Percentiles rank a stretch among this genome's conserved stretches.
Conservation (phyloP, 2,888 invertebrate species). For the Shargacucullia verbasci region DNA sequence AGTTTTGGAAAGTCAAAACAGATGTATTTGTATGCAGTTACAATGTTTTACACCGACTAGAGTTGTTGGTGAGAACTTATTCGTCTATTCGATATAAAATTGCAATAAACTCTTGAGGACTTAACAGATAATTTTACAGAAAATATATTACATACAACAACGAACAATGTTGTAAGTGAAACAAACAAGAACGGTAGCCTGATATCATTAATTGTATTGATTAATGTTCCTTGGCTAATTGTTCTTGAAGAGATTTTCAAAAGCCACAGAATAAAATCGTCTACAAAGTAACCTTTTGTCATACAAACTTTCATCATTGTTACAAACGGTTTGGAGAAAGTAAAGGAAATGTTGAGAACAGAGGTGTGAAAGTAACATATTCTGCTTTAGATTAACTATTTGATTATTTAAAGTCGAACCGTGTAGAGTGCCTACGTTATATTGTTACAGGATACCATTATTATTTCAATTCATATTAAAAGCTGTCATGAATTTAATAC, state of each 20-base stretch:
- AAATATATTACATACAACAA: background rate
- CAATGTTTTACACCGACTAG: slow-evolving; percentile 14
- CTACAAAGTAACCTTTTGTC: slow-evolving; percentile 51
- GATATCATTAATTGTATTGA: slow-evolving; percentile 13
- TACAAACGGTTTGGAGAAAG: slow-evolving; percentile 71
- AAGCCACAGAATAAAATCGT: slow-evolving; percentile 30
- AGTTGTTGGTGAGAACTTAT: slow-evolving; percentile 4
- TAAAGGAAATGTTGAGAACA: slow-evolving; percentile 75
- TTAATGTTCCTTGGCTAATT: slow-evolving; percentile 27
- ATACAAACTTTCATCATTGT: slow-evolving; percentile 72
- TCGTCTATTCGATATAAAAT: too few species aligned
- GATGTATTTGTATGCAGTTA: slow-evolving; percentile 43
- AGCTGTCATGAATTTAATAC: too few species aligned
- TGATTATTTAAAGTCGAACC: slow-evolving; percentile 43
- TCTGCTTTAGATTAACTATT: slow-evolving; percentile 60
- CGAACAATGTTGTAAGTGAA: background rate
- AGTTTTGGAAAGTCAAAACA: slow-evolving; percentile 36
- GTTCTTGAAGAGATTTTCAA: slow-evolving; percentile 28
- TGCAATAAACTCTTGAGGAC: too few species aligned
- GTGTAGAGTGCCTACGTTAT: slow-evolving; percentile 18
- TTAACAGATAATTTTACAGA: too few species aligned
- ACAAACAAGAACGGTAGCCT: too few species aligned
- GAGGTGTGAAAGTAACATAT: slow-evolving; percentile 77
- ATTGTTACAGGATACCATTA: slow-evolving; percentile 36
- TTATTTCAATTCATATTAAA: slow-evolving; percentile 1